Conservation (phyloP, 30 jellyfish, hydroid and myxozoan genomes). For the Hydractinia symbiolongicarpus region DNA sequence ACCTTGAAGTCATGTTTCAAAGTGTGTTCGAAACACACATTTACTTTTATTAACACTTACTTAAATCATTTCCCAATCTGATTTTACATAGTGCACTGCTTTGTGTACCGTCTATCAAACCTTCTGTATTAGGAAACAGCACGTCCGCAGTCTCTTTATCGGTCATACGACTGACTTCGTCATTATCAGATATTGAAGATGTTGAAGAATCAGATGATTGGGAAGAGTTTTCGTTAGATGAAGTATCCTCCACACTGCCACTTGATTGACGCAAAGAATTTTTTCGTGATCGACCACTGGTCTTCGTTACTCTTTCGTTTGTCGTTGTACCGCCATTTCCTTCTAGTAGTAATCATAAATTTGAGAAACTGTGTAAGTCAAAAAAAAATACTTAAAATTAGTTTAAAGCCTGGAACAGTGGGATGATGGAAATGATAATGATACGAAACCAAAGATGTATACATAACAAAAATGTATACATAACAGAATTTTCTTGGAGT, state of each 20-base stretch:
- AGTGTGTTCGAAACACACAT: too few species aligned
- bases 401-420: too few species aligned
- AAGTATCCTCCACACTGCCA: conserved; percentile 27
- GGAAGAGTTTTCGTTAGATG: conserved; percentile 6
- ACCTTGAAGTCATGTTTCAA: too few species aligned
- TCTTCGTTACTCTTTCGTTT: too few species aligned
- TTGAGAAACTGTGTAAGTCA: too few species aligned
- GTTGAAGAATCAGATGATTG: conserved; percentile 9
- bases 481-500: too few species aligned
- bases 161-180: conserved; percentile 14
- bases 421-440: too few species aligned
- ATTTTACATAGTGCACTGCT: conserved; percentile 28
- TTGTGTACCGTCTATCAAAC: neutral
- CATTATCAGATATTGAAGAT: conserved; percentile 1
- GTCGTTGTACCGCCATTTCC: too few species aligned
- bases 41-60: neutral
- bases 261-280: conserved; percentile 2
- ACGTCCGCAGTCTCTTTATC: conserved; percentile 9
- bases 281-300: neutral
- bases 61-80: conserved; percentile 17
- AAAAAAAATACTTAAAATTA: too few species aligned
- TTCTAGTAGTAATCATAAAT: too few species aligned
- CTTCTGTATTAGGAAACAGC: conserved; percentile 4
- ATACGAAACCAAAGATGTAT: too few species aligned
- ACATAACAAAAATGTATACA: too few species aligned